Evolutionary conservation across 2,113 vertebrate species (phyloP).

Genomic region (Pluvianellus socialis): DNA sequence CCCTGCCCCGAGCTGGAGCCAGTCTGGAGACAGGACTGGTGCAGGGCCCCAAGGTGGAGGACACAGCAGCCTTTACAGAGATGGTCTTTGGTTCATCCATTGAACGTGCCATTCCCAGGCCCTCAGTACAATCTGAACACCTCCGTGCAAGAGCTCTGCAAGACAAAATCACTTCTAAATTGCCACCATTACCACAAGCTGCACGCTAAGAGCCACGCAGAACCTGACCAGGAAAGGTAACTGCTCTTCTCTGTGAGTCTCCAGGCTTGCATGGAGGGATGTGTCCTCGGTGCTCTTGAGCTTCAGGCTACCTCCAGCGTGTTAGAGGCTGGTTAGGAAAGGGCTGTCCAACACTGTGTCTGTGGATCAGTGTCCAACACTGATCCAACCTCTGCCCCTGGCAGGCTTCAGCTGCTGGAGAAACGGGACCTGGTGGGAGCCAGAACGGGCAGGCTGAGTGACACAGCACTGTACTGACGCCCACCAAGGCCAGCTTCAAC

Average conservation of each 20-base stretch:
- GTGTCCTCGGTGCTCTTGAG: background rate
- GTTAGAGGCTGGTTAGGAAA: background rate
- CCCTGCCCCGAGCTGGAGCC: background rate
- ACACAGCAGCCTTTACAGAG: background rate
- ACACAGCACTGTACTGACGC: background rate
- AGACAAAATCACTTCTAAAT: background rate
- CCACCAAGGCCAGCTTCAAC: background rate
- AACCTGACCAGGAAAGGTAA: background rate
- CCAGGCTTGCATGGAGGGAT: background rate
- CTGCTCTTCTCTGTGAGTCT: background rate
- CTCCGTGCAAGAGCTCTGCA: background rate
- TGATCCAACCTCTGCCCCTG: background rate
- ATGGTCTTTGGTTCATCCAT: rapidly evolving
- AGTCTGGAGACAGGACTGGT: background rate
- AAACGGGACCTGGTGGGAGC: background rate
- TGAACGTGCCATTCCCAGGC: background rate
- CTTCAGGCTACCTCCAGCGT: background rate
- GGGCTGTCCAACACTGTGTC: background rate
- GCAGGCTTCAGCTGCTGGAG: background rate
- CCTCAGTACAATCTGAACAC: background rate
- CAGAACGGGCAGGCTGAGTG: background rate
- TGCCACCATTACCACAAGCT: too few species aligned
- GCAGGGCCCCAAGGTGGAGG: background rate
- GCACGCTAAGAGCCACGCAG: background rate
- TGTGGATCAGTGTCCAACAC: too few species aligned